Evolutionary conservation across 2,113 vertebrate genomes (phyloP).

Genomic region (Caracal caracal): DNA sequence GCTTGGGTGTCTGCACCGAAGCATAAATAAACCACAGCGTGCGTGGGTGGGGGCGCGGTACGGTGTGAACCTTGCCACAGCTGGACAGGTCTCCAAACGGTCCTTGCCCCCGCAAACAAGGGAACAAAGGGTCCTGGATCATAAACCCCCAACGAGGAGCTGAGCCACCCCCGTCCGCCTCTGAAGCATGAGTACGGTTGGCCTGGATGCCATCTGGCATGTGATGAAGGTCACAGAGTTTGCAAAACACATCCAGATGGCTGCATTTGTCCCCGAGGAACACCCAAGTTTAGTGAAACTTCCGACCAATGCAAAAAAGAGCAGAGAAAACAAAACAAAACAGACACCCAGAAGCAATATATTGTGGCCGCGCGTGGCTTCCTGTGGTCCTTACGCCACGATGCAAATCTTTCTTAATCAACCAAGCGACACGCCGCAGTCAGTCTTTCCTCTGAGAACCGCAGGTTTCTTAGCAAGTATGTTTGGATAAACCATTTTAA

Average conservation of each 20-base stretch:
- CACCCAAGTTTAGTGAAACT: neutral
- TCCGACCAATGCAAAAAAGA: neutral
- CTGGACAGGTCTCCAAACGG: rapidly evolving
- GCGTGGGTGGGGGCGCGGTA: neutral
- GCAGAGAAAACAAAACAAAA: neutral
- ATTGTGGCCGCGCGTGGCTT: rapidly evolving
- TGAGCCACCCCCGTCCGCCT: rapidly evolving
- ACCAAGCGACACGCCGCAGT: rapidly evolving
- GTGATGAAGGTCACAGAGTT: neutral
- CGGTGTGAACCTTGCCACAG: rapidly evolving
- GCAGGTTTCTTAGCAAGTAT: neutral
- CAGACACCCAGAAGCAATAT: neutral
- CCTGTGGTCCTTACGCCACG: rapidly evolving
- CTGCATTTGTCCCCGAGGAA: neutral
- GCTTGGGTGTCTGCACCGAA: rapidly evolving
- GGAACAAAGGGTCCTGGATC: no score
- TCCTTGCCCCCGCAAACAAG: rapidly evolving
- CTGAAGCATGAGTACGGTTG: rapidly evolving
- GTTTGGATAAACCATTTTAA: no score
- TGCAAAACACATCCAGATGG: neutral
- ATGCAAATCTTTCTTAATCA: neutral
- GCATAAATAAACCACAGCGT: rapidly evolving
- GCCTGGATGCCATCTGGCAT: neutral
- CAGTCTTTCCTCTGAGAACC: rapidly evolving
- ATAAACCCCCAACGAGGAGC: rapidly evolving